Evolutionary conservation across 2,888 invertebrate genomes (phyloP).

Genomic region (Panopea generosa): DNA sequence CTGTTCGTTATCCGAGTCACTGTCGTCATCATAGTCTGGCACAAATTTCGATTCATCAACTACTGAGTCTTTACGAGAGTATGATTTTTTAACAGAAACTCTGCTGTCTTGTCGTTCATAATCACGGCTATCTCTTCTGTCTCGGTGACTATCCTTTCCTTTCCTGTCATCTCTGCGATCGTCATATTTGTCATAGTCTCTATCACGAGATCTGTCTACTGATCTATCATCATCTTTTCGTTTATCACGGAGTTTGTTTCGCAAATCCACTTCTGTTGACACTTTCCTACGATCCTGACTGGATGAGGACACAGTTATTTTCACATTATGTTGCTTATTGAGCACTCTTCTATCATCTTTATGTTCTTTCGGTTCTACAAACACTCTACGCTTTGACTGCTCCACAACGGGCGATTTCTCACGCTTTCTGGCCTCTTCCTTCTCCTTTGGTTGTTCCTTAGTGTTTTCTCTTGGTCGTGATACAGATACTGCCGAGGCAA

Average conservation of each 20-base stretch:
- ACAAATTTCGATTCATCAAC: slow-evolving; percentile 81
- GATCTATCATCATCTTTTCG: slow-evolving; percentile 66
- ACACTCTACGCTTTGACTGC: slow-evolving; percentile 61
- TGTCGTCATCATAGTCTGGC: slow-evolving; percentile 78
- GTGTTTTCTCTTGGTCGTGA: slow-evolving; percentile 22
- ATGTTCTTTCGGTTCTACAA: slow-evolving; percentile 54
- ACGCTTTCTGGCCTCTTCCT: slow-evolving; percentile 20
- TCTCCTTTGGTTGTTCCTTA: slow-evolving; percentile 36
- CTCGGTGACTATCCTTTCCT: slow-evolving; percentile 26
- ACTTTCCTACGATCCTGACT: slow-evolving; percentile 55
- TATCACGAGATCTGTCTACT: slow-evolving; percentile 60
- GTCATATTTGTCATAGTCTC: slow-evolving; percentile 32
- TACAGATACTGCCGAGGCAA: slow-evolving; percentile 68
- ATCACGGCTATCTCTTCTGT: slow-evolving; percentile 26
- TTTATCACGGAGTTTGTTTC: slow-evolving; percentile 61
- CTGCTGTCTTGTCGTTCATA: slow-evolving; percentile 36
- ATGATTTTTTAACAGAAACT: too few species aligned
- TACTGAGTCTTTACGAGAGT: slow-evolving; percentile 75
- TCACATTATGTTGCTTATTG: slow-evolving; percentile 52
- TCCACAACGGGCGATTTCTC: slow-evolving; percentile 39
- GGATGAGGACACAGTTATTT: slow-evolving; percentile 66
- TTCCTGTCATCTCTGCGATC: slow-evolving; percentile 22
- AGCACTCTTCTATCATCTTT: slow-evolving; percentile 49
- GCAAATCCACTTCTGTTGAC: slow-evolving; percentile 49
- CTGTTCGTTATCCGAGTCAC: slow-evolving; percentile 59